These are phyloP conservation scores for Anthoptus insignis DNA, from an alignment of 2,888 invertebrate genomes.

Conservation along the genomic window DNA sequence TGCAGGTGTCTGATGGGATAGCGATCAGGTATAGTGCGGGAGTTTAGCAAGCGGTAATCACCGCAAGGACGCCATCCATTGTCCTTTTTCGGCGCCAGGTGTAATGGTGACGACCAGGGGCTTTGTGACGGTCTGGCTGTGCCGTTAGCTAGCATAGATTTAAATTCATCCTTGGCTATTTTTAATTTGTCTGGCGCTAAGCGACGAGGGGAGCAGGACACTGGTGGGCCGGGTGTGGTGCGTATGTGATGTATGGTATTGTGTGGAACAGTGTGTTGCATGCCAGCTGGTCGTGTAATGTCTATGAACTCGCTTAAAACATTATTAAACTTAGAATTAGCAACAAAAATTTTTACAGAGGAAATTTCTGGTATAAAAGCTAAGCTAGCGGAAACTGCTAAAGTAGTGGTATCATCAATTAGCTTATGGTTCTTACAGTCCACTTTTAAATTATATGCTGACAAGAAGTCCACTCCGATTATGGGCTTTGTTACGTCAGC, in stretches of 20 bases:
- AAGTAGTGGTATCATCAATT: slow-evolving; percentile 37
- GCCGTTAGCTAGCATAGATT: slow-evolving; percentile 18
- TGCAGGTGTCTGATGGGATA: slow-evolving; percentile 46
- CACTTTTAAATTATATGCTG: slow-evolving; percentile 51
- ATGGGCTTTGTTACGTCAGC: slow-evolving; percentile 57
- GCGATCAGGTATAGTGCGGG: slow-evolving; percentile 16
- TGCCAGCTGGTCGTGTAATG: neutral
- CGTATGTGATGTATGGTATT: neutral
- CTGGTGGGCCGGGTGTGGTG: no score
- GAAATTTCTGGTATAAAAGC: no score
- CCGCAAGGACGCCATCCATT: slow-evolving; percentile 20
- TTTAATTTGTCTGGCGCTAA: slow-evolving; percentile 36
- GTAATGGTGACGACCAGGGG: slow-evolving; percentile 32
- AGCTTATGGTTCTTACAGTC: slow-evolving; percentile 49
- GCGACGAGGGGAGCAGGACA: neutral
- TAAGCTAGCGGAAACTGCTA: no score
- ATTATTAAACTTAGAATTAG: no score
- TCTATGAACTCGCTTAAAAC: no score
- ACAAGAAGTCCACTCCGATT: slow-evolving; percentile 57
- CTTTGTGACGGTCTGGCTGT: neutral
- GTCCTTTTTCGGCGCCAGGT: slow-evolving; percentile 12
- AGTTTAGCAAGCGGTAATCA: slow-evolving; percentile 21
- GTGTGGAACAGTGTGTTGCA: neutral
- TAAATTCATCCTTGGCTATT: neutral
- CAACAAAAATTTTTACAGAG: no score